Evolutionary conservation across 2,888 invertebrate species (phyloP), one percentile per base, ranked within the genome.

Genomic region (Acanthosepion lycidas): DNA sequence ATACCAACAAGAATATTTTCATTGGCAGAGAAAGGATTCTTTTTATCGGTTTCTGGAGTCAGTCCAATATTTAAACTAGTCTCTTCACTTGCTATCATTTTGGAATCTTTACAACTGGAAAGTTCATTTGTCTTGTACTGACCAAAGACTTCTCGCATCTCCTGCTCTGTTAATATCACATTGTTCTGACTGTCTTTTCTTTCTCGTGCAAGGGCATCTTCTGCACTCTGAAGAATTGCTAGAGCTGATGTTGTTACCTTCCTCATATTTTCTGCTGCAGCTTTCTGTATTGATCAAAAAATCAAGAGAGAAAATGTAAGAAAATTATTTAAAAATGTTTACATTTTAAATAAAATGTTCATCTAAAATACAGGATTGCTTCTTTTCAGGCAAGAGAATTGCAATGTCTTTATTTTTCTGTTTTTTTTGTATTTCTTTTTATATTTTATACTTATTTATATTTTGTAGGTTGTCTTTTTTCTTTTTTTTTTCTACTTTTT

Each of bases 201-300:
- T 91, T 93, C 94, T 91, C 95, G 94, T 18, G 33, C 49, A 26
- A 96, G 95, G 15, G 96, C 95, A 55, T 96, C 96, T 49, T 96
- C 96, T 6, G 96, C 96, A 64, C 95, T 95, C 53, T 96, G 95
- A 0, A 97, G 95, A 94, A 96, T 95, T 94, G 96, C 96, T 12
- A 97, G 95, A n/a, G 96, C 96, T 51, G 95, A 95, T 48, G 96
- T 95, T 42, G 97, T 97, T 33, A 96, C 95, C 64, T 96, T 95
- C 64, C 97, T 96, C 26, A 96, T 96, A 94, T 95, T 96, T 91
- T 95, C 95, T 6, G 97, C 96, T 59, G 96, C 95, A 51, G 96
- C 95, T 95, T 95, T 95, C 96, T 97, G 96, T 15, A 33, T 78
- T 2, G 12, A 78, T 78, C n/a, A 96, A 92, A 78, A 28, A 94